These are phyloP conservation scores for Manduca sexta DNA, from an alignment of 1,140 invertebrate genomes.

Conservation along the genomic window DNA sequence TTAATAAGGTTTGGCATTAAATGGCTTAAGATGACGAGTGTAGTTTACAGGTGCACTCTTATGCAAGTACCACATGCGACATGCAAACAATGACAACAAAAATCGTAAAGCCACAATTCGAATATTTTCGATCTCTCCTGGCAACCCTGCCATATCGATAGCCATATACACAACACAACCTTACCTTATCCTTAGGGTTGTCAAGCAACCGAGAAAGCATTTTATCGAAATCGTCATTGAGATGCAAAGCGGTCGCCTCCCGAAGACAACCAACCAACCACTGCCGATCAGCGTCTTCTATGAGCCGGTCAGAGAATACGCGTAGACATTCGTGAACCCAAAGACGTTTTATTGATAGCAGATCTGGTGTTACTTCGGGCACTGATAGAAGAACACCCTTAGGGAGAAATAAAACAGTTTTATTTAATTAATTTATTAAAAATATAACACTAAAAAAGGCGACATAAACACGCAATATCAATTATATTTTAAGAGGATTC, in stretches of 20 bases:
- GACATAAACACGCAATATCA: no score
- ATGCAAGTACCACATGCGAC: no score
- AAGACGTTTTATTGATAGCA: conserved; percentile 90
- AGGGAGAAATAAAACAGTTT: not conserved
- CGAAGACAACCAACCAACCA: conserved; percentile 83
- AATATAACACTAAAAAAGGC: no score
- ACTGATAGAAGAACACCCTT: conserved; percentile 93
- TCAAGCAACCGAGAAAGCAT: conserved; percentile 59
- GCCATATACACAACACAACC: not conserved
- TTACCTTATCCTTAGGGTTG: conserved; percentile 39
- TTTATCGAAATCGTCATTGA: conserved; percentile 74
- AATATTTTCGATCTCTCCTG: not conserved
- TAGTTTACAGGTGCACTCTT: no score
- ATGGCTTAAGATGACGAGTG: no score
- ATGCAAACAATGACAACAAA: no score
- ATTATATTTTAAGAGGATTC: no score
- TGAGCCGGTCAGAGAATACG: conserved; percentile 94
- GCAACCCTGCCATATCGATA: not conserved
- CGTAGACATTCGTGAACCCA: conserved; percentile 96
- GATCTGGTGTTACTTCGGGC: conserved; percentile 91
- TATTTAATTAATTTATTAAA: not conserved
- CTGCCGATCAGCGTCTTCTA: conserved; percentile 85
- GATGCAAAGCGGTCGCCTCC: conserved; percentile 40
- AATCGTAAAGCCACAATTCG: not conserved
- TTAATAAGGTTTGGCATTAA: no score